Percentiles rank a stretch among this genome's conserved stretches.
phyloP scores from a whole-genome alignment of 1,140 invertebrate genomes.

The Drosophila nigromelanica region DNA sequence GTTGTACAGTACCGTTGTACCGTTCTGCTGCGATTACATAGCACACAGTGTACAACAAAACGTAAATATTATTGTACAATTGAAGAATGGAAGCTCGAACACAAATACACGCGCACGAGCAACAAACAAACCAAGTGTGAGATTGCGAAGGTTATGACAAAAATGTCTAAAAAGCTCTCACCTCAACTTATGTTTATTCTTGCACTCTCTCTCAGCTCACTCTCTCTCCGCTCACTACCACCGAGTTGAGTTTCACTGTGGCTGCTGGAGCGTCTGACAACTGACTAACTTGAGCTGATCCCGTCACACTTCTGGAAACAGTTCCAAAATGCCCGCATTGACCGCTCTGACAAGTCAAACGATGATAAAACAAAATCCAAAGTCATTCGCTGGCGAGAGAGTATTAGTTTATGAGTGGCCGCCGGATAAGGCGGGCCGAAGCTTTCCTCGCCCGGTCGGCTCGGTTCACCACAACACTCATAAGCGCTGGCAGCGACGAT shows the following conservation, averaged over 20 bases:
- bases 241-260: slow-evolving; percentile 4
- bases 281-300: slow-evolving; percentile 63
- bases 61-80: slow-evolving; percentile 45
- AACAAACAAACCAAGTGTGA: slow-evolving; percentile 34
- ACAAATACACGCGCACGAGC: slow-evolving; percentile 21
- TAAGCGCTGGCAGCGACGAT: slow-evolving; percentile 37
- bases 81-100: slow-evolving; percentile 46
- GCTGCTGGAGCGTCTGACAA: slow-evolving; percentile 42
- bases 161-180: slow-evolving; percentile 62
- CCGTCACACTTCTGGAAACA: slow-evolving; percentile 42
- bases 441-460: slow-evolving; percentile 5
- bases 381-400: slow-evolving; percentile 21
- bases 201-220: slow-evolving; percentile 6
- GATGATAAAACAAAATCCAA: slow-evolving; percentile 53
- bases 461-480: slow-evolving; percentile 10
- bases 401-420: not conserved
- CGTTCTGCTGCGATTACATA: slow-evolving; percentile 44
- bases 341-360: slow-evolving; percentile 43
- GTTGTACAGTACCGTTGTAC: slow-evolving; percentile 19
- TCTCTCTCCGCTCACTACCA: slow-evolving; percentile 15
- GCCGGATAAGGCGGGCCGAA: slow-evolving; percentile 24
- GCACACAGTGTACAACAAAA: slow-evolving; percentile 40
- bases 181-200: slow-evolving; percentile 49
- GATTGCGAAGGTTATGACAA: slow-evolving; percentile 43
- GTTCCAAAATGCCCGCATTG: slow-evolving; percentile 56